Evolutionary conservation across 2,797 vertebrate genomes (phyloP), one percentile per base, ranked within the genome.

Genomic region (Anniella stebbinsi): DNA sequence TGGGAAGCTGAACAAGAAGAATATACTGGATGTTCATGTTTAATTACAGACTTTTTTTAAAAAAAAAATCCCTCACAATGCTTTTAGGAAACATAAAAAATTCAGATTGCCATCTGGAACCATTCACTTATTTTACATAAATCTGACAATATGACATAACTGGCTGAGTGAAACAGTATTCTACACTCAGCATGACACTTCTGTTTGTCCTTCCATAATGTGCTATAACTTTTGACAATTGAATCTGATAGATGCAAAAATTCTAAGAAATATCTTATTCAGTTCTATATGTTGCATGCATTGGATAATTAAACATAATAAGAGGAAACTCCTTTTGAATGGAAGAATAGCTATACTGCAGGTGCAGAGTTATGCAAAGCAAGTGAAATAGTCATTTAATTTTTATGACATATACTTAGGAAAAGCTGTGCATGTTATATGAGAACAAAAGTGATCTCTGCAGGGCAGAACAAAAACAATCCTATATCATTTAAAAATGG

Each of bases 391-490:
- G 72, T 33, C 66, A 80, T 57, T 80, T 66, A 45, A 73, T 45
- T 75, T 57, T 82, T 83, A 83, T 86, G 36, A 45, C 41, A 67
- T 67, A 45, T 78, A 51, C 48, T 67, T 28, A 83, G 67, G 90
- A 86, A 69, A 91, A 83, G 51, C 76, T 75, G 73, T 81, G 45
- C n/a, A 45, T 83, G 67, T 69, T 57, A 2, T n/a, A 73, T 87
- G 88, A 6, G 12, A 91, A 72, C 30, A 90, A 23, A 2, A 93
- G 45, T 85, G 66, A 36, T 66, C 28, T 81, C 81, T 92, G 41
- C 91, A 92, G 85, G 72, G 84, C 41, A 86, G 41, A 92, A 90
- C 25, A 93, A 86, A 78, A 81, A 75, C 45, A 91, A 89, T 87
- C 15, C 76, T 80, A 30, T 21, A 51, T 54, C 73, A 80, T 60